Base-by-base conservation (phyloP, 2,888 invertebrate species). In the Malthinus flaveolus region DNA sequence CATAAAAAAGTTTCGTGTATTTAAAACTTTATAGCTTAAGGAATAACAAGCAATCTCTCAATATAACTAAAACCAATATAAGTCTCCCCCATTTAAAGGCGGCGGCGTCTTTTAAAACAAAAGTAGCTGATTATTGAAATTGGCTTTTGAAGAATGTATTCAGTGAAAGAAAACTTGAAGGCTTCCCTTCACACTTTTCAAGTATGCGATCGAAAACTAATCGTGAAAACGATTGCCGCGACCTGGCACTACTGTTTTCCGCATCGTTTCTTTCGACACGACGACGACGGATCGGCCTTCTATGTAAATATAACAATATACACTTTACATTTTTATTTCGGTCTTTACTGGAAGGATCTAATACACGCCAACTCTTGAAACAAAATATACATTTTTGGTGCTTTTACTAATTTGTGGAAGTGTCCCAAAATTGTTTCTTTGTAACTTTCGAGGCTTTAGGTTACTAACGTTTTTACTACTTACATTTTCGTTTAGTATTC, bases 121-220 rank as follows among this genome's bases (percentile, higher is more conserved):
- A 59, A 54, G 55, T 55, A 50, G 50, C 59, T 59, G 59, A 59
- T 59, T 59, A 55, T 59, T 59, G 59, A 55, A 55, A 59, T 59
- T 55, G 59, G 50, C 52, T 59, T 54, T 53, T 49, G 39, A 49
- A 55, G 50, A 55, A 47, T 50, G 50, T 44, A 54, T 59, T 49
- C 51, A 42, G 36, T 32, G 45, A 50, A 37, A 47, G 55, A 51
- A 55, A 49, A 50, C 55, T 55, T 49, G 54, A 51, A 54, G 55
- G 54, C 49, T 56, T 56, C 46, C 46, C 59, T 54, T 54, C 55
- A 55, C 59, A 54, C 49, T 57, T 50, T 54, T 55, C 47, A 59
- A 59, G 55, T 59, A 55, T 49, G 60, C 56, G 56, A 61, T 61
- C 61, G 61, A 57, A 61, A 61, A 61, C 61, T 54, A 61, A 61